These are phyloP conservation scores for Ceyx cyanopectus DNA, from an alignment of 2,113 vertebrate species.

Conservation along the genomic window DNA sequence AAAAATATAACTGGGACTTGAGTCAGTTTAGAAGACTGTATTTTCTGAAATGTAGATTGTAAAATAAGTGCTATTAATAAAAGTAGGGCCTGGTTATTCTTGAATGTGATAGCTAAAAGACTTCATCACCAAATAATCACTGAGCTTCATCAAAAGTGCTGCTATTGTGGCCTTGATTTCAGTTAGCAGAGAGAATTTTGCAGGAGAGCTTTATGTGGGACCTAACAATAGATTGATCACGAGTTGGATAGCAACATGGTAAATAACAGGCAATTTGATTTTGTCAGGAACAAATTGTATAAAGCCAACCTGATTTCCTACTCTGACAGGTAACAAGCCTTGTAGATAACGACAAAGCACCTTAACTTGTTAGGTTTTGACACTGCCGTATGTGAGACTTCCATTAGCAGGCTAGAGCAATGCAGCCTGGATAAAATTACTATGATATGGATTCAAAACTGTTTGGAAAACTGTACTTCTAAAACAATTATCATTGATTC, in stretches of 20 bases:
- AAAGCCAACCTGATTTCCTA: constrained; percentile 68
- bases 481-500: neutral
- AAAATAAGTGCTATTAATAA: constrained; percentile 59
- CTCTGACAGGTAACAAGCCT: constrained; percentile 66
- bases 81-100: constrained; percentile 31
- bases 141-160: constrained; percentile 22
- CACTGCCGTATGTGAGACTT: constrained; percentile 39
- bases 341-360: constrained; percentile 60
- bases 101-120: constrained; percentile 49
- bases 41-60: constrained; percentile 58
- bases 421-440: constrained; percentile 33
- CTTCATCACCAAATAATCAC: constrained; percentile 67
- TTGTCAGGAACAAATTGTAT: constrained; percentile 71
- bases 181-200: constrained; percentile 59
- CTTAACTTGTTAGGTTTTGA: constrained; percentile 67
- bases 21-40: constrained; percentile 27
- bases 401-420: constrained; percentile 39
- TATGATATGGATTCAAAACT: constrained; percentile 10
- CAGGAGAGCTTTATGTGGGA: constrained; percentile 48
- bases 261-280: constrained; percentile 73
- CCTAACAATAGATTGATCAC: constrained; percentile 73
- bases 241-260: constrained; percentile 69
- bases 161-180: constrained; percentile 60
- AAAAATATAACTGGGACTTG: neutral
- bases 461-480: neutral